Percentiles rank a stretch among this genome's conserved stretches.
Conservation (phyloP, 2,113 vertebrate genomes). For the Sminthopsis crassicaudata region DNA sequence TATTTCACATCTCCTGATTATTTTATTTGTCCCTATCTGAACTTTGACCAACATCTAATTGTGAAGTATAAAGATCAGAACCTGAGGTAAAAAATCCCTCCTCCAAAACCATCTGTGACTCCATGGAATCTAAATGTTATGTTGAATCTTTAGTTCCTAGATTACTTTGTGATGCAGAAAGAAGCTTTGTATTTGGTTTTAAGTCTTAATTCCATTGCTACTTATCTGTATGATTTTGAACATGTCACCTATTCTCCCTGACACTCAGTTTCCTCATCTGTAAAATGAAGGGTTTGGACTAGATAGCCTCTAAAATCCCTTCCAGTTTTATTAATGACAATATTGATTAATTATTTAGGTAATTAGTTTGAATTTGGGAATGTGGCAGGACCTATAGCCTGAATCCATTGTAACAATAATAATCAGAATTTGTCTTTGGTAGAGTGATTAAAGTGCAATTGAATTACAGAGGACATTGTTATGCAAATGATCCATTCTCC, state of each 20-base stretch:
- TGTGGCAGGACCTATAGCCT: background rate
- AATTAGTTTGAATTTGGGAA: background rate
- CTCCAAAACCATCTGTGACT: no score
- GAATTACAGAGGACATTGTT: background rate
- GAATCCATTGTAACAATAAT: background rate
- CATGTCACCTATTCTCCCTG: background rate
- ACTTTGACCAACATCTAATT: no score
- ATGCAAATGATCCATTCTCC: background rate
- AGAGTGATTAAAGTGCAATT: background rate
- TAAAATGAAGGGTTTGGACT: background rate
- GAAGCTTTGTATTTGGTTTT: no score
- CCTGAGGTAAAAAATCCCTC: no score
- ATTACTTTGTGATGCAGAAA: no score
- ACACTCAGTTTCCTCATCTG: background rate
- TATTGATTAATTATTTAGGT: background rate
- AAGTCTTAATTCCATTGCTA: background rate
- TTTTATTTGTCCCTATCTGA: no score
- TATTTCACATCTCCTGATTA: no score
- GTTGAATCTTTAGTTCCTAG: no score
- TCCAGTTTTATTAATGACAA: background rate
- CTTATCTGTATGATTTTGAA: background rate
- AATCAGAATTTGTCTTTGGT: background rate
- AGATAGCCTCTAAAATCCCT: background rate
- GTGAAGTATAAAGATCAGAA: no score
- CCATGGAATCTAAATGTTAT: no score